Evolutionary conservation across 1,140 invertebrate genomes (phyloP), one percentile per base, ranked within the genome.

Genomic region (Copidosoma floridanum): DNA sequence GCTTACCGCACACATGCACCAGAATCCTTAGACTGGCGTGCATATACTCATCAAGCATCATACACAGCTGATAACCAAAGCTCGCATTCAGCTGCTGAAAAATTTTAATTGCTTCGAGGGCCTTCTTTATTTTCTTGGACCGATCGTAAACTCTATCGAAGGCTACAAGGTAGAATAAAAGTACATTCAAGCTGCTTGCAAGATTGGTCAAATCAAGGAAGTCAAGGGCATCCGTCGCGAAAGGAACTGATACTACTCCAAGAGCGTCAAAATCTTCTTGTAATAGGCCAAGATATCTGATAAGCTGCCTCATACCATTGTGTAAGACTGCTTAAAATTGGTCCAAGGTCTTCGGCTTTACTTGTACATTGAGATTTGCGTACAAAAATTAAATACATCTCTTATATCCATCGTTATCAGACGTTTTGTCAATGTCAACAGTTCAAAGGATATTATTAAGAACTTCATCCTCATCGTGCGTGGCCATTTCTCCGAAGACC

Each of bases 151-250:
- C 83, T 99, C 98, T 81, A 97, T 94, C 64, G 97, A 99, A 81
- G 98, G 99, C 82, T 86, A 93, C 21, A 98, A 99, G 81, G 97
- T 99, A 43, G 98, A 99, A 72, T 99, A 99, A 81, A 99, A 99
- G 78, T 99, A 99, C 74, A 99, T 99, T 71, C 89, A 95, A 83
- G 94, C 87, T 47, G 82, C 82, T 12, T 84, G 76, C 65, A 98
- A 99, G 75, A 99, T 96, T 26, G 96, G 95, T 10, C 98, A 99
- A 77, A 98, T 99, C 67, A 99, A 99, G 79, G 97, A 99, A 82
- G 98, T 99, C 11, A 98, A 99, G 76, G 86, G 97, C 55, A 99
- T 99, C 70, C 99, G 97, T 73, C 85, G 97, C 26, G 97, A 99
- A 78, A 97, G 94, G 41, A 99, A 99, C 76, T 99, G 95, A 77